Conservation (phyloP, 2,113 vertebrate genomes). For the Porphyrio hochstetteri region DNA sequence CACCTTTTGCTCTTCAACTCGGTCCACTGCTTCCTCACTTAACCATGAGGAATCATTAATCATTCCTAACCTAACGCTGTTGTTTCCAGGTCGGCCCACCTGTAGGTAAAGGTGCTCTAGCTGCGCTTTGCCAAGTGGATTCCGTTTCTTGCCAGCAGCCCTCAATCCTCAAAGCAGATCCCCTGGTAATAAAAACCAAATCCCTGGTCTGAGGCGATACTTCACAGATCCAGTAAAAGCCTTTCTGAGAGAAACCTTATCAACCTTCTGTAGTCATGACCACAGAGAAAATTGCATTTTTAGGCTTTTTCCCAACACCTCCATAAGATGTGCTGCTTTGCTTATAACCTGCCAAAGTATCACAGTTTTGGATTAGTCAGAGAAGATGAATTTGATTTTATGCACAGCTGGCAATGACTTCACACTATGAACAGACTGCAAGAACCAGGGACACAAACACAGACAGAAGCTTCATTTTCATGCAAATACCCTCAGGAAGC, state of each 20-base stretch:
- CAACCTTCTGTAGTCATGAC: not conserved
- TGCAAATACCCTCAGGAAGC: not conserved
- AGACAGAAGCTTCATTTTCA: not conserved
- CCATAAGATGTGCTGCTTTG: not conserved
- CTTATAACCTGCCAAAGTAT: not conserved
- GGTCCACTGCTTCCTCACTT: not conserved
- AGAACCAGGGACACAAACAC: not conserved
- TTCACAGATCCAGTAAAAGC: not conserved
- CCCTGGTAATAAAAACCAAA: not conserved
- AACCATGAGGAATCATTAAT: not conserved
- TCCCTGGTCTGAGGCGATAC: not conserved
- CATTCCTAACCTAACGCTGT: not conserved
- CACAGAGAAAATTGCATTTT: not conserved
- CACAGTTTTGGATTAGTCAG: not conserved
- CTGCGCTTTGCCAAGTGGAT: not conserved
- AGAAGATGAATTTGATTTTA: not conserved
- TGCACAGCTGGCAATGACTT: not conserved
- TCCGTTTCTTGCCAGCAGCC: not conserved
- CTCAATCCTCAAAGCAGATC: not conserved
- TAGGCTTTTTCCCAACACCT: not conserved
- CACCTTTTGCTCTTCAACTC: not conserved
- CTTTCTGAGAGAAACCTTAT: not conserved
- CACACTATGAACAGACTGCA: not conserved
- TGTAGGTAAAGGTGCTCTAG: not conserved
- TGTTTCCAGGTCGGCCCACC: not conserved